Conservation (phyloP, 1,140 invertebrate species). For the Akabosia matsudoensis region DNA sequence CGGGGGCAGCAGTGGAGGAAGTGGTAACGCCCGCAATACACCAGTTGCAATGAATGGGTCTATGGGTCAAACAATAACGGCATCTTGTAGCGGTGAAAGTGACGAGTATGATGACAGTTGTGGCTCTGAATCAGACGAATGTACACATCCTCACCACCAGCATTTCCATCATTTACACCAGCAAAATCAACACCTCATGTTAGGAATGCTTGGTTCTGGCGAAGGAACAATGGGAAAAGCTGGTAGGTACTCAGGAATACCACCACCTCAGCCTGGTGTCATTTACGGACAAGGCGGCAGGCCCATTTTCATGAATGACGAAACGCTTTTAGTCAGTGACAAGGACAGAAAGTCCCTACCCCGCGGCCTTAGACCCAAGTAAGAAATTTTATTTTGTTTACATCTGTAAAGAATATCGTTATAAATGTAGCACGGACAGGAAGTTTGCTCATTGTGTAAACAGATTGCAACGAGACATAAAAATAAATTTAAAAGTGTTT, state of each 20-base stretch:
- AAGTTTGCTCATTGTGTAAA: no score
- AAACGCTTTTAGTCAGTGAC: constrained; percentile 34
- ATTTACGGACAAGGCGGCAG: constrained; percentile 8
- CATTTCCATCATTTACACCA: background rate
- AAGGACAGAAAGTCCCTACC: constrained; percentile 34
- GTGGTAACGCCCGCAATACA: constrained; percentile 20
- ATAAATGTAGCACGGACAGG: no score
- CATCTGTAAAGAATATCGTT: no score
- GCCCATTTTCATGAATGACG: constrained; percentile 29
- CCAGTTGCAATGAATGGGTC: background rate
- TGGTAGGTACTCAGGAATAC: background rate
- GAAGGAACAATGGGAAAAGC: background rate
- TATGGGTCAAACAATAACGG: background rate
- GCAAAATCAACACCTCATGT: background rate
- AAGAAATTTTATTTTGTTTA: background rate
- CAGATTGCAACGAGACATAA: no score
- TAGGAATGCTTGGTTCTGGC: background rate
- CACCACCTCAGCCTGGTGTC: background rate
- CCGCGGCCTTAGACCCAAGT: constrained; percentile 27
- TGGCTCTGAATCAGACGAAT: constrained; percentile 31
- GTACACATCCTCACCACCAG: background rate
- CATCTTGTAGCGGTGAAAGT: constrained; percentile 25
- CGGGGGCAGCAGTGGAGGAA: constrained; percentile 23
- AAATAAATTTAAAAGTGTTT: no score
- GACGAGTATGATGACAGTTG: constrained; percentile 40